Base-by-base conservation (phyloP, 2,113 vertebrate species). In the Amblyornis subalaris region DNA sequence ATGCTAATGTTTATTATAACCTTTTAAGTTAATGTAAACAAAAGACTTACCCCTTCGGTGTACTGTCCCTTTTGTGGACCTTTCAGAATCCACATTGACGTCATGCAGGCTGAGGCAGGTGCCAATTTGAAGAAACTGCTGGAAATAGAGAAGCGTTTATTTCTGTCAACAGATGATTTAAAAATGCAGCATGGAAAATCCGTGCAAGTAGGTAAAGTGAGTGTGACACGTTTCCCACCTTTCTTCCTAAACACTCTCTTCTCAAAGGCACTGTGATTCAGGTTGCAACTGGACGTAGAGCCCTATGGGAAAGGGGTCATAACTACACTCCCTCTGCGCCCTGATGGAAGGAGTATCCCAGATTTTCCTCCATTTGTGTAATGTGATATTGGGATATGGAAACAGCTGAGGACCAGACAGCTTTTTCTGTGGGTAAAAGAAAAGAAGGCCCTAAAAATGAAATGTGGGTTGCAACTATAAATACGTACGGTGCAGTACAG, bases 41-140 rank as follows among this genome's bases (percentile, higher is more conserved):
- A 65, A 86, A 62, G 5, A 44, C 20, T 66, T 23, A 10, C 3
- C 14, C 16, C 47, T 85, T 91, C 18, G 82, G 50, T 29, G 42
- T 25, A 10, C 24, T 90, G 23, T 35, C 31, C 18, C 28, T 81
- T 64, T 47, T 53, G 77, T 81, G 50, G 47, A 25, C 87, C 77
- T 97, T 95, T 88, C 95, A 99, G 99, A 75, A 96, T 99, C 85
- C 98, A 97, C 85, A 69, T 99, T 22, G 98, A 98, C 0, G 89
- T 95, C 24, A 67, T 98, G 79, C 97, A 81, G 75, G 90, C 97
- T 1, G 99, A 99, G 94, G 95, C 97, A 61, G 97, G 92, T 70
- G 60, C 90, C 35, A 97, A 98, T 88, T 82, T 99, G 51, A 99
- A 98, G 96, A 98, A 98, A 84, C 97, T 99, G 40, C 94, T 97